Evolutionary conservation across 2,888 invertebrate species (phyloP), one percentile per base, ranked within the genome.

Genomic region (Drosophila kuntzei): DNA sequence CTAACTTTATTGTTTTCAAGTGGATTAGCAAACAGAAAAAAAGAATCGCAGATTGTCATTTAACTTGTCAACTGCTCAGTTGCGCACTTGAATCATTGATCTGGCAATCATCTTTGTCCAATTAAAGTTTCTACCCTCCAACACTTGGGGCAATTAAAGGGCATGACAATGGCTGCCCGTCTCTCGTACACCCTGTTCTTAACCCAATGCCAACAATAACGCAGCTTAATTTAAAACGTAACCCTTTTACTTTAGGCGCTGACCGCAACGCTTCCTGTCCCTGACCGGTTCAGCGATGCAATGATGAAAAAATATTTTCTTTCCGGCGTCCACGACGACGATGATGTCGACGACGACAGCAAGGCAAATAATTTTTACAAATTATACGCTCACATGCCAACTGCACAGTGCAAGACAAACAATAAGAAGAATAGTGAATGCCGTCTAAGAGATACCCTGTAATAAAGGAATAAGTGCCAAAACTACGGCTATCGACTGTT

Each of bases 321-420:
- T 68, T 61, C 57, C 80, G 68, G 75, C 57, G 58, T 55, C 32
- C 54, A 25, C 22, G 37, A 37, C 43, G 37, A 51, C 67, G 51
- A 43, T 53, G 69, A 63, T 39, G 53, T 14, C 37, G 60, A 68
- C 58, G 78, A 70, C 79, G 74, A 79, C 76, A 75, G 83, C 76
- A 80, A 68, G 68, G 80, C 87, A 83, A 83, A 86, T 86, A 86
- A 80, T 83, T 83, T 83, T 83, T 80, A 83, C 80, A 83, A 83
- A 86, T 86, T 83, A 86, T 86, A 72, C 79, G 74, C 87, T 83
- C 83, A 80, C 83, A 83, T 83, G 87, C 72, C 78, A 82, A 78
- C 78, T 72, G 76, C 53, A 64, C 68, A 49, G 66, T 64, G 69
- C 66, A 82, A 71, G 60, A 69, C 80, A 80, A 83, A 86, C 65